Conservation (phyloP, 2,113 vertebrate species). For the Sander lucioperca region DNA sequence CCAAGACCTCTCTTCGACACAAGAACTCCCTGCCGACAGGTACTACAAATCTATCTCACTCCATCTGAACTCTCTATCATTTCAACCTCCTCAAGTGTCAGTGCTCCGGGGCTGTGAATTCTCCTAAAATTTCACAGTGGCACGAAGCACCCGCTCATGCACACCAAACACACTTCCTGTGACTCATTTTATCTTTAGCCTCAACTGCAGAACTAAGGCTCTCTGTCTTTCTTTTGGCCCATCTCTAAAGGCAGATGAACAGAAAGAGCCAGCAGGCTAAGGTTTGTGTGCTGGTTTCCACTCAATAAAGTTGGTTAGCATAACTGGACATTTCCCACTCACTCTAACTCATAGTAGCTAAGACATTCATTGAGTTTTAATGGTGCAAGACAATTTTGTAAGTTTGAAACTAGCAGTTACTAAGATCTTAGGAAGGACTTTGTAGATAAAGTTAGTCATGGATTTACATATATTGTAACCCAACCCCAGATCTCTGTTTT, state of each 20-base stretch:
- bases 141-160: constrained; percentile 59
- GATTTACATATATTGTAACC: background rate
- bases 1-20: constrained; percentile 88
- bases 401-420: background rate
- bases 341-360: background rate
- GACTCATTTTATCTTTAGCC: constrained; percentile 68
- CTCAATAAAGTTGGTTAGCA: background rate
- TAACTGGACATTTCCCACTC: too few species aligned
- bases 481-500: background rate
- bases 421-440: background rate
- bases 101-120: constrained; percentile 38
- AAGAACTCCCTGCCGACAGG: constrained; percentile 92
- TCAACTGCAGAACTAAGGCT: constrained; percentile 47
- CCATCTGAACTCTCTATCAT: constrained; percentile 7
- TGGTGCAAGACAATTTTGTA: background rate
- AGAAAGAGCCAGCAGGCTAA: constrained; percentile 1
- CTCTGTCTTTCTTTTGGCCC: constrained; percentile 59
- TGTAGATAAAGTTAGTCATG: background rate
- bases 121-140: constrained; percentile 43
- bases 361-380: background rate
- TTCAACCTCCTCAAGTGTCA: constrained; percentile 3
- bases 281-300: constrained; percentile 31
- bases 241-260: constrained; percentile 25
- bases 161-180: constrained; percentile 71
- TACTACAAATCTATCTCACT: constrained; percentile 66